phyloP scores from a whole-genome alignment of 2,113 vertebrate genomes.

The Ellobius talpinus region DNA sequence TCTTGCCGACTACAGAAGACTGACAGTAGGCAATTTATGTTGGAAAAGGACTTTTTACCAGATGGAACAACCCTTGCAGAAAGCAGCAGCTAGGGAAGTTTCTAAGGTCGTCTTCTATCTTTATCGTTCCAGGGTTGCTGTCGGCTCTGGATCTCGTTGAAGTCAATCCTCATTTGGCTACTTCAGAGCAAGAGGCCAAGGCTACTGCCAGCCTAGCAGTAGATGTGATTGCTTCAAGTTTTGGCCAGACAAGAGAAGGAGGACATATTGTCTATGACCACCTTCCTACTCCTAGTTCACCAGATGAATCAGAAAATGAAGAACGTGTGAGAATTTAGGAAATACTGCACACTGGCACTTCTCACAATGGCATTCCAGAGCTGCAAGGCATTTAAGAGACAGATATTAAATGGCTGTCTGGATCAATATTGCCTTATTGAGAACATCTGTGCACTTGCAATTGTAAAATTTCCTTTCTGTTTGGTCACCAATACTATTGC shows the following conservation, averaged over 20 bases:
- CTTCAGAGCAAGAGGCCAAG: constrained; percentile 90
- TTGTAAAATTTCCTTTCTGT: constrained; percentile 83
- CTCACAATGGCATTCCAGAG: constrained; percentile 75
- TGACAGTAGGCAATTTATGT: background rate
- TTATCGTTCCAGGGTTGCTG: constrained; percentile 90
- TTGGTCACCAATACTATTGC: constrained; percentile 71
- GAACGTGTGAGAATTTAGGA: constrained; percentile 88
- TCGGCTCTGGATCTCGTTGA: constrained; percentile 97
- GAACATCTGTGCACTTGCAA: constrained; percentile 76
- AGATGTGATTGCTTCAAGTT: constrained; percentile 93
- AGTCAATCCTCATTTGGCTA: constrained; percentile 94
- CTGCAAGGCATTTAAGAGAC: constrained; percentile 62
- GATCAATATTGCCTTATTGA: constrained; percentile 77
- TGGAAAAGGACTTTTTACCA: background rate
- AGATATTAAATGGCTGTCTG: constrained; percentile 57
- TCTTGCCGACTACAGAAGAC: background rate
- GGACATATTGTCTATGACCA: constrained; percentile 88
- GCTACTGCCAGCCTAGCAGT: constrained; percentile 93
- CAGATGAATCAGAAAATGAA: constrained; percentile 88
- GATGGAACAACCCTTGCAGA: background rate
- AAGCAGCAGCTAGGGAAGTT: background rate
- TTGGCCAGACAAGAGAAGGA: constrained; percentile 96
- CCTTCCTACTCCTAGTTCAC: constrained; percentile 91
- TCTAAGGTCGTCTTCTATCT: background rate
- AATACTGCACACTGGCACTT: background rate